These are phyloP conservation scores for Pteria penguin DNA, from an alignment of 2,888 invertebrate genomes.

Conservation along the genomic window DNA sequence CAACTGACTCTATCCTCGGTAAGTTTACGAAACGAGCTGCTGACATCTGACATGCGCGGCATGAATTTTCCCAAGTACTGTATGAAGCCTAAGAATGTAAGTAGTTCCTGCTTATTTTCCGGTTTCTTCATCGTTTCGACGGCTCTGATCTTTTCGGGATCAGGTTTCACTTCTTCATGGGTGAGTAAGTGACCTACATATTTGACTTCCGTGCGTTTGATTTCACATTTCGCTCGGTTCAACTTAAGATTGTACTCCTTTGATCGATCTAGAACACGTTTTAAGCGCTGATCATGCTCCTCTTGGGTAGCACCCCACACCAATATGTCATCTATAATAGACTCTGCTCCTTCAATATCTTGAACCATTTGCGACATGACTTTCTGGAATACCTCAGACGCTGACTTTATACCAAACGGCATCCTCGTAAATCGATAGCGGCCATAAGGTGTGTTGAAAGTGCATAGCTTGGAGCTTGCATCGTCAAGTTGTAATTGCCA, in stretches of 20 bases:
- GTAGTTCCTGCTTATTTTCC: slow-evolving; percentile 5
- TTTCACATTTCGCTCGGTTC: slow-evolving; percentile 32
- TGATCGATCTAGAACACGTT: slow-evolving; percentile 9
- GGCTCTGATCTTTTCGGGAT: slow-evolving; percentile 23
- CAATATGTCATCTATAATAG: slow-evolving; percentile 43
- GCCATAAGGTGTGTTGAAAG: slow-evolving; percentile 23
- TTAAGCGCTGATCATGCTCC: slow-evolving; percentile 32
- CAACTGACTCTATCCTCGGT: slow-evolving; percentile 13
- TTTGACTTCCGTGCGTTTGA: slow-evolving; percentile 20
- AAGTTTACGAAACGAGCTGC: slow-evolving; percentile 2
- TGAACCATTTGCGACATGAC: slow-evolving; percentile 14
- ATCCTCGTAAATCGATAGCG: slow-evolving; percentile 19
- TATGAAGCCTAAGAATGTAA: slow-evolving; percentile 26
- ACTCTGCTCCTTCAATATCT: slow-evolving; percentile 14
- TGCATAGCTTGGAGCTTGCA: slow-evolving; percentile 7
- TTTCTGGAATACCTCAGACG: slow-evolving; percentile 13
- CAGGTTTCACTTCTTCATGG: slow-evolving; percentile 32
- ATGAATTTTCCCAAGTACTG: slow-evolving; percentile 29
- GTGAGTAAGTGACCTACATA: slow-evolving; percentile 38
- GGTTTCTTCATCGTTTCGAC: neutral
- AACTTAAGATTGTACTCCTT: slow-evolving; percentile 20
- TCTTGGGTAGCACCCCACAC: slow-evolving; percentile 31
- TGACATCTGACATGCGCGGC: slow-evolving; percentile 18
- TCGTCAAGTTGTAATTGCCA: slow-evolving; percentile 29
- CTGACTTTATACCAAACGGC: slow-evolving; percentile 23